A percentile compares a stretch with the other conserved stretches of the same genome.
These are phyloP conservation scores for Nerophis lumbriciformis DNA, from an alignment of 2,113 vertebrate genomes.

Conservation along the genomic window DNA sequence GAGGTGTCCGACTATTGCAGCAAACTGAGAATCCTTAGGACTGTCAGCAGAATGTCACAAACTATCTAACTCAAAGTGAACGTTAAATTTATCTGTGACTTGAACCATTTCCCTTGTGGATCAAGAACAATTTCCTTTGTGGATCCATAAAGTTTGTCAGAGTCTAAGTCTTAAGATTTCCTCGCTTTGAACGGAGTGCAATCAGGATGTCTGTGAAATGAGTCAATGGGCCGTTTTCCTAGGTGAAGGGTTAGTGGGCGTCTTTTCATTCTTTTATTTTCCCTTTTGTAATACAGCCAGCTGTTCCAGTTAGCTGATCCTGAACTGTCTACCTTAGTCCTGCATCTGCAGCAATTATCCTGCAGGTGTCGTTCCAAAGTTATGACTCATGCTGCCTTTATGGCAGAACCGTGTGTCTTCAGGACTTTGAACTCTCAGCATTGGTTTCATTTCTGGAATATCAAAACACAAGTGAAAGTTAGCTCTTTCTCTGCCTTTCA, in stretches of 20 bases:
- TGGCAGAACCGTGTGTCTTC: too few relatives aligned
- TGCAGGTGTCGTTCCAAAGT: not conserved
- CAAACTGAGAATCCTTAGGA: not conserved
- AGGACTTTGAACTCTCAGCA: too few relatives aligned
- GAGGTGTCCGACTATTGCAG: not conserved
- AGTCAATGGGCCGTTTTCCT: constrained; percentile 22
- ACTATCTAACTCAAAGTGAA: too few relatives aligned
- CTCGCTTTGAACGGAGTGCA: too few relatives aligned
- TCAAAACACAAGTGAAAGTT: too few relatives aligned
- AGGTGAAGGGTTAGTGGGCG: constrained; percentile 32
- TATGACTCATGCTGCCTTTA: not conserved
- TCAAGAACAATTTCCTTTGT: too few relatives aligned
- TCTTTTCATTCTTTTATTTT: constrained; percentile 44
- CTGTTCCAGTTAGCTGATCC: constrained; percentile 43
- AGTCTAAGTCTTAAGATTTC: too few relatives aligned
- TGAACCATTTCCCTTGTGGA: too few relatives aligned
- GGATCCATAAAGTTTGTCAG: too few relatives aligned
- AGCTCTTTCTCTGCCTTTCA: too few relatives aligned
- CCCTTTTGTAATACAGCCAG: constrained; percentile 45
- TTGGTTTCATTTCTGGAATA: not conserved
- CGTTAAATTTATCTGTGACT: too few relatives aligned
- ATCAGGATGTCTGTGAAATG: not conserved
- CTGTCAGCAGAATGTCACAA: not conserved
- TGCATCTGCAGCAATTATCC: not conserved
- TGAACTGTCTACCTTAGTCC: constrained; percentile 29